Evolutionary conservation across 2,113 vertebrate genomes (phyloP).

Genomic region (Phalacrocorax pelagicus): DNA sequence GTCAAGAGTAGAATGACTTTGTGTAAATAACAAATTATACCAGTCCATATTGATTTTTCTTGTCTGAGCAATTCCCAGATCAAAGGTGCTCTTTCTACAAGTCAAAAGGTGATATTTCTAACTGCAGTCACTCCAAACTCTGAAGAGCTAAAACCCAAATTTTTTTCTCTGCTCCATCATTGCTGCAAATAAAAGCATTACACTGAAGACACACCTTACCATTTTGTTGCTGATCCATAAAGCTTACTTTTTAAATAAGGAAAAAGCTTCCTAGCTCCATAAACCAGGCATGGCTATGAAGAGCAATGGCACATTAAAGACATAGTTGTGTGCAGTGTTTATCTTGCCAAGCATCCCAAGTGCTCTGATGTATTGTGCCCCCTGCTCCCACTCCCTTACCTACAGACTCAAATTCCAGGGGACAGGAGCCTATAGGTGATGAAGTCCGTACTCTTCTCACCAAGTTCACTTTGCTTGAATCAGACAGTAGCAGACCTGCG

Average conservation of each 20-base stretch:
- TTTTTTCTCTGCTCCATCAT: background rate
- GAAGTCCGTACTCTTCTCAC: background rate
- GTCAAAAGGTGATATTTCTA: slow-evolving; percentile 8
- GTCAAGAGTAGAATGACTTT: background rate
- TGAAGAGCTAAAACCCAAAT: background rate
- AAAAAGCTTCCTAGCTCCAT: background rate
- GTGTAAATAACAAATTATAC: slow-evolving; percentile 34
- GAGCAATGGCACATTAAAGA: background rate
- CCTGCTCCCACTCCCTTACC: background rate
- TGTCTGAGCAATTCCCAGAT: background rate
- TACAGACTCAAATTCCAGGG: background rate
- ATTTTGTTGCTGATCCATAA: background rate
- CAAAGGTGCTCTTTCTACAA: slow-evolving; percentile 16
- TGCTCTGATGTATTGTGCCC: background rate
- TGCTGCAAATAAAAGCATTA: background rate
- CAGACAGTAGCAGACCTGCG: background rate
- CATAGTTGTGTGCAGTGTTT: background rate
- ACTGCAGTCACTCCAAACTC: background rate
- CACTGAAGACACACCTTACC: background rate
- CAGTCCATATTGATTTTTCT: slow-evolving; percentile 17
- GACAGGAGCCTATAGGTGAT: background rate
- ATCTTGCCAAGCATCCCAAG: background rate
- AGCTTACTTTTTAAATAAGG: background rate
- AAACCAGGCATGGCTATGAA: background rate
- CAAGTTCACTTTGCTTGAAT: background rate